Base-by-base conservation (phyloP, 1,140 invertebrate genomes). In the Trichonephila inaurata region DNA sequence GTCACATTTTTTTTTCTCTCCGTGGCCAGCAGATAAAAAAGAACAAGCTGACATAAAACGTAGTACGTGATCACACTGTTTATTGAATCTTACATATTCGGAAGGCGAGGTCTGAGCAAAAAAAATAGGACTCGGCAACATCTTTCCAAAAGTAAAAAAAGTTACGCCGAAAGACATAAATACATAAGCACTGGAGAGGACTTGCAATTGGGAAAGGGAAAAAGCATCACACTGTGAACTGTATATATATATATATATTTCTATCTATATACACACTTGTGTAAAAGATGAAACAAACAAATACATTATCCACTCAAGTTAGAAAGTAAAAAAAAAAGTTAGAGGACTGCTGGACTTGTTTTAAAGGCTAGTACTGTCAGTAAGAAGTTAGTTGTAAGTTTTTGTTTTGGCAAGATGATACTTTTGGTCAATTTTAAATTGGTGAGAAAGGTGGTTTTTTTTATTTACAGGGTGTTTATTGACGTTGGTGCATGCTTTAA, bases 31-130 rank as follows among this genome's bases (percentile, higher is more conserved):
- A 83, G 66, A 58, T 58, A 90, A 77, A 90, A 89, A 90, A 90
- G 58, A 82, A 82, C 69, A 89, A 81, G 89, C 58, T 62, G 89
- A 92, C 81, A 92, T 92, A 86, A 85, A 85, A 92, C 58, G 33
- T 12, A 10, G 60, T 14, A 92, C 91, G 91, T 92, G 91, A 92
- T 85, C 91, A 60, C 72, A 92, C 91, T 92, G 62, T 66, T 92
- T 81, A 92, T 92, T 92, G 91, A 92, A 85, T 92, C 62, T 92
- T 69, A 61, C 28, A 86, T 86, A 92, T 92, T 19, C 77, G 58
- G n/a, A 91, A 82, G 69, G 28, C 28, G 58, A 88, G 33, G 18
- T 7, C 44, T 66, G 7, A 3, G 24, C 28, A 21, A 61, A 19
- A 0, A 58, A 58, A 58, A n/a, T 16, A 8, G 16, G 28, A 77